These are phyloP conservation scores for Ptychodera flava DNA, from an alignment of 35 echinoderm and acorn worm species.

Conservation along the genomic window DNA sequence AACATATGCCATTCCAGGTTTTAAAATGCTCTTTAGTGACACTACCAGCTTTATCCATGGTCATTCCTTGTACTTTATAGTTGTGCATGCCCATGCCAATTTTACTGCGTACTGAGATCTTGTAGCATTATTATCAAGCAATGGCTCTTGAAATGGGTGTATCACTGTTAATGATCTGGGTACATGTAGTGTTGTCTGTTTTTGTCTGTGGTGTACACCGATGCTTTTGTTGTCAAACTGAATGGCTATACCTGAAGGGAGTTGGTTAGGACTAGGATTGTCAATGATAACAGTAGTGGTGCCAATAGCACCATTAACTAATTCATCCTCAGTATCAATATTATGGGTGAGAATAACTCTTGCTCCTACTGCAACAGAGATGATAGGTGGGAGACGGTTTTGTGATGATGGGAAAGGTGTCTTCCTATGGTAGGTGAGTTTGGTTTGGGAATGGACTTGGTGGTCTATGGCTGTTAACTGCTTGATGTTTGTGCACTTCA, in stretches of 20 bases:
- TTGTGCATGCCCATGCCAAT: conserved; percentile 37
- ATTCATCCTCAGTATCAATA: conserved; percentile 30
- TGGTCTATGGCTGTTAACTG: conserved; percentile 23
- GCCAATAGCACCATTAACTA: conserved; percentile 36
- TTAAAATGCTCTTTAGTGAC: conserved; percentile 6
- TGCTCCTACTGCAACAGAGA: conserved; percentile 28
- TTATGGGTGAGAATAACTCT: conserved; percentile 40
- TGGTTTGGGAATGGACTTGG: conserved; percentile 4
- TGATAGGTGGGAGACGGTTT: conserved; percentile 6
- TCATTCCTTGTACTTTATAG: conserved; percentile 32
- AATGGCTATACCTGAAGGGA: background rate
- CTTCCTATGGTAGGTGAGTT: background rate
- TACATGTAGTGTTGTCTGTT: too few species aligned
- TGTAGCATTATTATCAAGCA: background rate
- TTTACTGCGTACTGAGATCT: conserved; percentile 37
- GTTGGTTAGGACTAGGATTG: background rate
- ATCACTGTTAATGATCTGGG: too few species aligned
- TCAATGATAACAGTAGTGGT: conserved; percentile 19
- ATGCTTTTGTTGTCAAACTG: conserved; percentile 27
- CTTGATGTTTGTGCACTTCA: conserved; percentile 25
- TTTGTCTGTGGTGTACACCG: conserved; percentile 18
- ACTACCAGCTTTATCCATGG: conserved; percentile 19
- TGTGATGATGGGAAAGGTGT: background rate
- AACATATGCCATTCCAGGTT: conserved; percentile 38
- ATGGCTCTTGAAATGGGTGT: conserved; percentile 7